These are phyloP conservation scores for Galeopsomyia nigrocyanea DNA, from an alignment of 2,888 invertebrate species.

Conservation along the genomic window DNA sequence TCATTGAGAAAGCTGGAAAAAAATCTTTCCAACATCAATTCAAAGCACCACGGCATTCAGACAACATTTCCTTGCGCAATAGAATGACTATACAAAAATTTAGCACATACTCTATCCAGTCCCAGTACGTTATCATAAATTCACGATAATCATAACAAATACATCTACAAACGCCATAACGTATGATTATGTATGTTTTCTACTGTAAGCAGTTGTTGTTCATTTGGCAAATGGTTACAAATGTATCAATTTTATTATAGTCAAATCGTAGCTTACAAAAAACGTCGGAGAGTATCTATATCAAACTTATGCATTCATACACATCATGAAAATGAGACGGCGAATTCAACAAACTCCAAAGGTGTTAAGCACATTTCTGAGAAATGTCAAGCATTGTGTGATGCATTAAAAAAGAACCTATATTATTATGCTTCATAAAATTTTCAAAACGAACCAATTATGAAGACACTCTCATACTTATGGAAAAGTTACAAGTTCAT, in stretches of 20 bases:
- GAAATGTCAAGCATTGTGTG: no score
- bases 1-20: constrained; percentile 41
- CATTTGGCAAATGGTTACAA: no score
- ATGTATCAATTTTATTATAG: no score
- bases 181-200: constrained; percentile 21
- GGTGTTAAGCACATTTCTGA: no score
- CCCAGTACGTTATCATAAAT: constrained; percentile 23
- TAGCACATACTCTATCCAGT: constrained; percentile 36
- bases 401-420: no score
- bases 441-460: constrained; percentile 9
- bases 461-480: constrained; percentile 12
- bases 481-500: constrained; percentile 34
- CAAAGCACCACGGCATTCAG: constrained; percentile 42
- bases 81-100: constrained; percentile 44
- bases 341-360: no score
- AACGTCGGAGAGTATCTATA: no score
- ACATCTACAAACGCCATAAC: constrained; percentile 36
- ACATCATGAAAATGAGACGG: no score
- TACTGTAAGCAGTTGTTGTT: constrained; percentile 15
- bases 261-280: no score
- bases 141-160: constrained; percentile 36
- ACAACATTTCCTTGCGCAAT: constrained; percentile 23
- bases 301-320: no score
- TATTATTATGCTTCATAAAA: no score
- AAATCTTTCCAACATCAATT: constrained; percentile 35